A percentile compares a stretch with the other conserved stretches of the same genome.
Conservation (phyloP, 2,888 invertebrate species). For the Priapulus caudatus region DNA sequence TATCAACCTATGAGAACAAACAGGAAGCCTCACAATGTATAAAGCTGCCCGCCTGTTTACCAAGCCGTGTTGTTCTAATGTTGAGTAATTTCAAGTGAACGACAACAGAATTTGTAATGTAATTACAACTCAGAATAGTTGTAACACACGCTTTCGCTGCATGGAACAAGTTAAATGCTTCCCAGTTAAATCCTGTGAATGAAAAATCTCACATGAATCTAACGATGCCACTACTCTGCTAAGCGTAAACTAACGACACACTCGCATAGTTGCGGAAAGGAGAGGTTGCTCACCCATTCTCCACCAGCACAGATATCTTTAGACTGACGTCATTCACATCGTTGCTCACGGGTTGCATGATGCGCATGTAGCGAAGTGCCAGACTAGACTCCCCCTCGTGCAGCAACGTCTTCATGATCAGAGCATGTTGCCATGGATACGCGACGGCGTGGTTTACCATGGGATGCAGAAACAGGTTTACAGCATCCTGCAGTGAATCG, state of each 20-base stretch:
- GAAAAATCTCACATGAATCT: no score
- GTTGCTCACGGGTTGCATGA: constrained; percentile 46
- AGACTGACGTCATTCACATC: constrained; percentile 44
- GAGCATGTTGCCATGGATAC: constrained; percentile 58
- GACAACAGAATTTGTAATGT: no score
- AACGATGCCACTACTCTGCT: no score
- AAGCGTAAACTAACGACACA: no score
- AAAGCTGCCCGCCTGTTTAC: no score
- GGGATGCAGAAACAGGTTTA: constrained; percentile 52
- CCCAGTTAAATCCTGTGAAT: no score
- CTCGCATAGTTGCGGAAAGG: no score
- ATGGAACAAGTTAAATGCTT: no score
- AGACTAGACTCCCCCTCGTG: constrained; percentile 55
- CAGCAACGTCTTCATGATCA: constrained; percentile 51
- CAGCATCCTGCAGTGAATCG: constrained; percentile 48
- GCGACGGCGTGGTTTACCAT: constrained; percentile 49
- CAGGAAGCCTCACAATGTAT: constrained; percentile 8
- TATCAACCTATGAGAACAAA: constrained; percentile 39
- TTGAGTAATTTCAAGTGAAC: no score
- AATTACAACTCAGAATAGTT: no score
- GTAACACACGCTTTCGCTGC: no score
- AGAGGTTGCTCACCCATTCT: constrained; percentile 46
- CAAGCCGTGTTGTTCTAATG: no score
- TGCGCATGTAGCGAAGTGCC: constrained; percentile 56
- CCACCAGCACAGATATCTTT: constrained; percentile 49